Evolutionary conservation across 2,113 vertebrate genomes (phyloP).

Genomic region (Numenius arquata): DNA sequence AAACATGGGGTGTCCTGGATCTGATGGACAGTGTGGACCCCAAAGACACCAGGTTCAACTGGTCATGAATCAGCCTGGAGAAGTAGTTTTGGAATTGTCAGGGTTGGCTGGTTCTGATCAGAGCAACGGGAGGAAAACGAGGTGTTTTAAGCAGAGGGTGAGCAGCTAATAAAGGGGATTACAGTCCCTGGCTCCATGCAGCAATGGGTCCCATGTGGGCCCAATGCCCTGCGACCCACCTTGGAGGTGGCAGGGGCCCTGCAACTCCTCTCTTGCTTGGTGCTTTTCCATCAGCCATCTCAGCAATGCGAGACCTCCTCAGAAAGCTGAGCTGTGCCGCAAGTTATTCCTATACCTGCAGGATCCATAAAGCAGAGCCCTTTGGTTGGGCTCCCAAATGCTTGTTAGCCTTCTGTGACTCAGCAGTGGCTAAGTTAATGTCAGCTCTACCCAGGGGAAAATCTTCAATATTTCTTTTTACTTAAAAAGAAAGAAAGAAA

Average conservation of each 20-base stretch:
- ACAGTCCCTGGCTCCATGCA: not conserved
- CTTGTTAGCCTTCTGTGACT: conserved; percentile 42
- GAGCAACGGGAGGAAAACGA: not conserved
- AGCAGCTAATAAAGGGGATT: not conserved
- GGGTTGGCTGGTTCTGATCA: not conserved
- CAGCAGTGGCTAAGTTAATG: conserved; percentile 55
- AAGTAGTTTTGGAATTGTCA: not conserved
- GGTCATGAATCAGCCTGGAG: not conserved
- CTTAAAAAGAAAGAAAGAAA: conserved; percentile 29
- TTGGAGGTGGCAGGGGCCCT: not conserved
- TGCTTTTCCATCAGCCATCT: not conserved
- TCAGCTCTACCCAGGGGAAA: conserved; percentile 37
- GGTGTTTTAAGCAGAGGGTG: not conserved
- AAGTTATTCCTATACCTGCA: not conserved
- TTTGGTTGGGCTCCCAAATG: conserved; percentile 17
- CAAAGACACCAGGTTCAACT: not conserved
- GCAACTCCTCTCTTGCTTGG: not conserved
- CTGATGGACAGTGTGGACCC: accelerated
- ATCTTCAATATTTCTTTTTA: conserved; percentile 45
- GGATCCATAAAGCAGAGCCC: not conserved
- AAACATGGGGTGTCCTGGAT: not conserved
- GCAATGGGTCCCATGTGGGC: not conserved
- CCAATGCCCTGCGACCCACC: not conserved
- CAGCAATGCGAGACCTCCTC: not conserved
- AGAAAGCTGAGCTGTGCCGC: not conserved